A percentile compares a stretch with the other conserved stretches of the same genome.
These are phyloP conservation scores for Enteromius unitaeniatus DNA, from an alignment of 2,797 vertebrate genomes.

Conservation along the genomic window DNA sequence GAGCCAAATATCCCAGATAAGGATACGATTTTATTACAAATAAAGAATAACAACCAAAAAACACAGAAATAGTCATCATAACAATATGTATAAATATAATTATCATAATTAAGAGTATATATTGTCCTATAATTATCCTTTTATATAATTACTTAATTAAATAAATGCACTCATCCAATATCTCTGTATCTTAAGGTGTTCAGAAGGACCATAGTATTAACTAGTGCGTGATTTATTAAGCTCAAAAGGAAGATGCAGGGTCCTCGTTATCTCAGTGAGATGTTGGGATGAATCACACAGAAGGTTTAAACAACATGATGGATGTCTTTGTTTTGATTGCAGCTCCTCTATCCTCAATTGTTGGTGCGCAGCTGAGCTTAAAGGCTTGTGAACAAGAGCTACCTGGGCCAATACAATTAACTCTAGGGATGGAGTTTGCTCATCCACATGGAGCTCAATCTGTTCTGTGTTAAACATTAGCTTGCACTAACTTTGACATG, in stretches of 20 bases:
- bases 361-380: slow-evolving; percentile 66
- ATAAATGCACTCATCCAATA: not conserved
- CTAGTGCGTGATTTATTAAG: slow-evolving; percentile 11
- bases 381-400: slow-evolving; percentile 59
- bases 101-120: not conserved
- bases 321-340: slow-evolving; percentile 68
- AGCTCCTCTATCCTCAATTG: slow-evolving; percentile 62
- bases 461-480: slow-evolving; percentile 67
- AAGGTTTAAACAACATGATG: slow-evolving; percentile 65
- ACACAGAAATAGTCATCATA: slow-evolving; percentile 75
- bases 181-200: slow-evolving; percentile 5
- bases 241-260: slow-evolving; percentile 34
- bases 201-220: not conserved
- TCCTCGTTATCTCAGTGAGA: slow-evolving; percentile 56
- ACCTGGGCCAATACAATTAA: slow-evolving; percentile 64
- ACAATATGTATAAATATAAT: slow-evolving; percentile 63
- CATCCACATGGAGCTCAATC: slow-evolving; percentile 51
- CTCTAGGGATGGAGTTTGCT: slow-evolving; percentile 61
- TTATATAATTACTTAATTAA: not conserved
- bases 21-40: slow-evolving; percentile 91
- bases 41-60: slow-evolving; percentile 82
- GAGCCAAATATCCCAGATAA: slow-evolving; percentile 84
- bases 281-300: slow-evolving; percentile 51
- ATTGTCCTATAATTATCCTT: not conserved
- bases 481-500: slow-evolving; percentile 18